Conservation (phyloP, 2,113 vertebrate genomes). For the Gnathonemus longibarbis region DNA sequence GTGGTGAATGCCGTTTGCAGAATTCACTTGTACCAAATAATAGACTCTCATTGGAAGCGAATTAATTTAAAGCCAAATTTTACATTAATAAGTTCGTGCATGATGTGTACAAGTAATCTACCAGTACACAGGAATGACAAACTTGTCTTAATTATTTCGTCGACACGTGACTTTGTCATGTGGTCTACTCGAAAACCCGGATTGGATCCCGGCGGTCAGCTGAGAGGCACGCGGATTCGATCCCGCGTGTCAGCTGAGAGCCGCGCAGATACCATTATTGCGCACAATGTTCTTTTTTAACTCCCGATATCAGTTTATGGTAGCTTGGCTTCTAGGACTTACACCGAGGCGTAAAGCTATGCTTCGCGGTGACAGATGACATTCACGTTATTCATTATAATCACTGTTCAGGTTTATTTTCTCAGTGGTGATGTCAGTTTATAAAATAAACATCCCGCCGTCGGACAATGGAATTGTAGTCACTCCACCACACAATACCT, state of each 20-base stretch:
- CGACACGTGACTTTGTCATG: conserved; percentile 9
- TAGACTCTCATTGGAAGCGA: neutral
- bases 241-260: neutral
- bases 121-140: neutral
- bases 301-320: neutral
- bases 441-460: neutral
- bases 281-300: neutral
- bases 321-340: neutral
- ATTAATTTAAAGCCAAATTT: neutral
- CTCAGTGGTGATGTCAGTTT: neutral
- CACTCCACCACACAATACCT: neutral
- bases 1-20: neutral
- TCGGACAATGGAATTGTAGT: neutral
- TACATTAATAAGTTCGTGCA: neutral
- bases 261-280: neutral
- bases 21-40: neutral
- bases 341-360: neutral
- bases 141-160: neutral
- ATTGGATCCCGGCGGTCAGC: conserved; percentile 22
- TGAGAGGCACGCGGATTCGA: conserved; percentile 23
- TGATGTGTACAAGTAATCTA: neutral
- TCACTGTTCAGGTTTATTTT: neutral
- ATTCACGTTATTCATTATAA: neutral
- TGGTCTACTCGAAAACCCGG: conserved; percentile 25
- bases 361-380: neutral